Percentiles rank a stretch among this genome's conserved stretches.
These are phyloP conservation scores for Neocrepidodera transversa DNA, from an alignment of 2,888 invertebrate species.

Conservation along the genomic window DNA sequence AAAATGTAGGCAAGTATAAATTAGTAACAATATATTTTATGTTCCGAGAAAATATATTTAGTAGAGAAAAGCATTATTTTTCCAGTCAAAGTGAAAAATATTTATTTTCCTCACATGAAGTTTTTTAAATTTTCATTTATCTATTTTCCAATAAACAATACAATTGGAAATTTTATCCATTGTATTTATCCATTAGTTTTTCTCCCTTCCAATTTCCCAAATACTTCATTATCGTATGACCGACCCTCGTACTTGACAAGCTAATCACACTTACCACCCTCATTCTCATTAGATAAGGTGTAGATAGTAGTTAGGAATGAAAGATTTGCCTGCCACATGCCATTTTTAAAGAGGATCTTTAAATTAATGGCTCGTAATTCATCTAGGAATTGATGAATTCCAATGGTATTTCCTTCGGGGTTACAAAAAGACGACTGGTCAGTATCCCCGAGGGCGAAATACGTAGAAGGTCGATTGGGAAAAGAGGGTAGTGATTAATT, in stretches of 20 bases:
- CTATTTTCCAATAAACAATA: too few species aligned
- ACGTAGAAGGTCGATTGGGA: slow-evolving; percentile 11
- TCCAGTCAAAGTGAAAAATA: too few species aligned
- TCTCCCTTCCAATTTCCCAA: not conserved
- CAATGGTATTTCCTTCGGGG: slow-evolving; percentile 7
- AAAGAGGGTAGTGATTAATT: slow-evolving; percentile 15
- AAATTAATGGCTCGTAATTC: slow-evolving; percentile 14
- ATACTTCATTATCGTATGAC: slow-evolving; percentile 1
- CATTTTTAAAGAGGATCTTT: slow-evolving; percentile 16
- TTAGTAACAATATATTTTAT: too few species aligned
- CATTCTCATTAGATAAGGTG: slow-evolving; percentile 17
- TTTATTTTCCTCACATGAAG: too few species aligned
- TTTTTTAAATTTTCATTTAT: too few species aligned
- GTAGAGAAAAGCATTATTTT: too few species aligned
- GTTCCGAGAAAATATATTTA: too few species aligned
- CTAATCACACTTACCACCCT: slow-evolving; percentile 2
- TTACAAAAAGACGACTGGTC: slow-evolving; percentile 11
- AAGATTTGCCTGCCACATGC: slow-evolving; percentile 16
- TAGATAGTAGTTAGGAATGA: slow-evolving; percentile 17
- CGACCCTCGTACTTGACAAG: not conserved
- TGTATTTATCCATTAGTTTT: too few species aligned
- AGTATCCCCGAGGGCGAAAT: slow-evolving; percentile 9
- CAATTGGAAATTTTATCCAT: too few species aligned
- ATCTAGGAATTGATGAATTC: slow-evolving; percentile 13
- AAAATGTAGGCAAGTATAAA: too few species aligned